Base-by-base conservation (phyloP, 37 sponge, comb jelly and placozoan species). In the Oopsacas minuta region DNA sequence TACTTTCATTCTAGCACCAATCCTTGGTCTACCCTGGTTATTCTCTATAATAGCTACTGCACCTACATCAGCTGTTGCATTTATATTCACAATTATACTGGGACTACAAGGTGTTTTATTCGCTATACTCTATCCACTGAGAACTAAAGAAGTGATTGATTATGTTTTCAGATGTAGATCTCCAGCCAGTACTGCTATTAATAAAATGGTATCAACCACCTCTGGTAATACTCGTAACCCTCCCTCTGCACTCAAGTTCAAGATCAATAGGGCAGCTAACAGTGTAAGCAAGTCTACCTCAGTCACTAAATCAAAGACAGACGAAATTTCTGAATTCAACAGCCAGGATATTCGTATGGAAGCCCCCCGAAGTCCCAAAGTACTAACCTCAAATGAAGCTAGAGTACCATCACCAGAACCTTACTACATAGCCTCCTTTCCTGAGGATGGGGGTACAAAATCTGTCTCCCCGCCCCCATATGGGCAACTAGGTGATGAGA, bases 21-120 rank as follows among this genome's bases (percentile, higher is more conserved):
- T 61, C 75, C 75, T 61, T 25, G 75, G 75, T n/a, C 20, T 61
- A 61, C 75, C 75, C 75, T 61, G 75, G 75, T 34, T 61, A 20
- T 61, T 61, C 75, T 61, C 75, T 3, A 61, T 61, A 61, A n/a
- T n/a, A 61, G 75, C 75, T 3, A 25, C 75, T 32, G 30, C 75
- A 5, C 75, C 75, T 34, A 61, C 75, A 7, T 61, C 75, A 61
- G 75, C 75, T 12, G 22, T 12, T 61, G 20, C 75, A 3, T 61
- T 61, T 34, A 61, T 61, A 61, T 61, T 61, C 75, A 61, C 75
- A 7, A 61, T 61, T 34, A n/a, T 61, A 61, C 75, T 61, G 30
- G 75, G 75, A 3, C 75, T 61, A 12, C 75, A 61, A 12, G 75
- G 75, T 34, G 75, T 61, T 3, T 12, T 61, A n/a, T 61, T 61